Conservation (phyloP, 1,140 invertebrate genomes). For the Eufriesea mexicana region DNA sequence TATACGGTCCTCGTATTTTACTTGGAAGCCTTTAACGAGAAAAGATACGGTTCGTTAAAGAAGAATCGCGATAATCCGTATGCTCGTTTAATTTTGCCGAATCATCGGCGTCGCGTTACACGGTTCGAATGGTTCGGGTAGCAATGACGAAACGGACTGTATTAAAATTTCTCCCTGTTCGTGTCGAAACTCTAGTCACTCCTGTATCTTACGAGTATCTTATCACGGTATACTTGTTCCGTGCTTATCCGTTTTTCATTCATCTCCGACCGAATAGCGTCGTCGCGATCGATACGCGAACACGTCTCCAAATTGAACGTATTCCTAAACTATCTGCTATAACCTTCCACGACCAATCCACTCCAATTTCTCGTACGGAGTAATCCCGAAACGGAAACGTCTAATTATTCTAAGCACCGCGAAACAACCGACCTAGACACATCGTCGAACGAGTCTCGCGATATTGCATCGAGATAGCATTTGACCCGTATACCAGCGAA, state of each 20-base stretch:
- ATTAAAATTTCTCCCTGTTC: conserved; percentile 22
- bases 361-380: neutral
- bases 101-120: neutral
- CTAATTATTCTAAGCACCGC: conserved; percentile 14
- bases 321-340: too few species aligned
- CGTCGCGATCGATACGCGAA: neutral
- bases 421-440: neutral
- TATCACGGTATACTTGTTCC: neutral
- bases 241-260: conserved; percentile 7
- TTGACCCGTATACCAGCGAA: conserved; percentile 2
- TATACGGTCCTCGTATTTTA: neutral
- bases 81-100: conserved; percentile 2
- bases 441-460: neutral
- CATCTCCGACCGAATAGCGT: neutral
- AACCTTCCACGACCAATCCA: neutral
- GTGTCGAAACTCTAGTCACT: conserved; percentile 3
- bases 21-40: neutral
- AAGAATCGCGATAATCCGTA: neutral
- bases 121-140: neutral
- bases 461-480: conserved; percentile 11
- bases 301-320: too few species aligned
- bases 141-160: neutral
- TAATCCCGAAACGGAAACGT: neutral
- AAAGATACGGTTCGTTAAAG: neutral
- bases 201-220: neutral